Evolutionary conservation across 2,113 vertebrate genomes (phyloP).

Genomic region (Suricata suricatta): DNA sequence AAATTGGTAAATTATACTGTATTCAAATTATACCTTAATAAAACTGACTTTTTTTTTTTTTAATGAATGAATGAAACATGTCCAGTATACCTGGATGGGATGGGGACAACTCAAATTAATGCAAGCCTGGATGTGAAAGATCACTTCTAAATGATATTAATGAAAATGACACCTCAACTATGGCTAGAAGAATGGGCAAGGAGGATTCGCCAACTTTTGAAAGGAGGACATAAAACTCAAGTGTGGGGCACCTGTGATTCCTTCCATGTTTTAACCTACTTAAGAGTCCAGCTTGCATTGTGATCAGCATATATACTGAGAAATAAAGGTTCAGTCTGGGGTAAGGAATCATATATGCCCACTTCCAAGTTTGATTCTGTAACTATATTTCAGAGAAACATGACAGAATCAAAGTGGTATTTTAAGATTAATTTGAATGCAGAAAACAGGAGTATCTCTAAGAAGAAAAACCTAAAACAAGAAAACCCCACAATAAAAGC

Average conservation of each 20-base stretch:
- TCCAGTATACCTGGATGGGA: neutral
- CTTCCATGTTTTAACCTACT: neutral
- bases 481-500: neutral
- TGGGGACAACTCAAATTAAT: neutral
- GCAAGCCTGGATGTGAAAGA: neutral
- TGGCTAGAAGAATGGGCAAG: neutral
- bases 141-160: neutral
- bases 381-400: conserved; percentile 33
- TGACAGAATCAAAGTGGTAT: neutral
- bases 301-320: neutral
- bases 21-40: neutral
- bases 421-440: conserved; percentile 20
- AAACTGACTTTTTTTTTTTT: neutral
- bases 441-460: neutral
- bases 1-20: neutral
- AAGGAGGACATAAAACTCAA: neutral
- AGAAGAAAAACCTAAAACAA: neutral
- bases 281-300: neutral
- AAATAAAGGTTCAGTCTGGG: neutral
- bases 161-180: neutral
- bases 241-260: neutral
- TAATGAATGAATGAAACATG: neutral
- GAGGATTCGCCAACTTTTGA: neutral
- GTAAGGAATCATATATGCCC: neutral
- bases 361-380: neutral